Conservation (phyloP, 2,797 vertebrate genomes). For the Artibeus lituratus region DNA sequence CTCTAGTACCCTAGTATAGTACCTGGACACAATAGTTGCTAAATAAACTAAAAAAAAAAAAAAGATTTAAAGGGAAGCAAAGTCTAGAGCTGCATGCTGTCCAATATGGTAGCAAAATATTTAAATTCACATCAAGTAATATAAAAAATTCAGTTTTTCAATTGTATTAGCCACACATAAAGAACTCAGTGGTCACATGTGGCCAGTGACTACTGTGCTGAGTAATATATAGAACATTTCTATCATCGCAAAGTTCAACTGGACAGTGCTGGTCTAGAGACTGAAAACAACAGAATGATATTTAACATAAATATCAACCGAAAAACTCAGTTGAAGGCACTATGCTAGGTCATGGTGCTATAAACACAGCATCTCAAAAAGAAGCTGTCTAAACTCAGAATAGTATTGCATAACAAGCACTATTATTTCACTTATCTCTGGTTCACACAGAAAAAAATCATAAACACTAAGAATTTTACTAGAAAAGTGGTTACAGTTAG, state of each 20-base stretch:
- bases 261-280: background rate
- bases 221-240: background rate
- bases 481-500: background rate
- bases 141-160: background rate
- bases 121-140: background rate
- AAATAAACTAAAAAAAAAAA: background rate
- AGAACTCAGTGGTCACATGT: background rate
- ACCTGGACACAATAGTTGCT: background rate
- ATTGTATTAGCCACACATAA: background rate
- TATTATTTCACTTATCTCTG: background rate
- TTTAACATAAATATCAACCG: background rate
- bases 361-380: background rate
- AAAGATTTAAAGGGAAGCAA: background rate
- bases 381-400: background rate
- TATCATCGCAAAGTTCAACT: background rate
- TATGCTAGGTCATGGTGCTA: background rate
- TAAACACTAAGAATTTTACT: background rate
- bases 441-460: background rate
- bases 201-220: background rate
- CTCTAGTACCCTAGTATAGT: background rate
- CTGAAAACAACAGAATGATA: background rate
- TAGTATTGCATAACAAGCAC: background rate
- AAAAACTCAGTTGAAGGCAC: background rate
- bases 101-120: background rate
- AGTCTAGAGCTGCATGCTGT: background rate